Percentiles rank a stretch among this genome's conserved stretches.
phyloP scores from a whole-genome alignment of 2,888 invertebrate species.

The Eueremaeus valkanovi region DNA sequence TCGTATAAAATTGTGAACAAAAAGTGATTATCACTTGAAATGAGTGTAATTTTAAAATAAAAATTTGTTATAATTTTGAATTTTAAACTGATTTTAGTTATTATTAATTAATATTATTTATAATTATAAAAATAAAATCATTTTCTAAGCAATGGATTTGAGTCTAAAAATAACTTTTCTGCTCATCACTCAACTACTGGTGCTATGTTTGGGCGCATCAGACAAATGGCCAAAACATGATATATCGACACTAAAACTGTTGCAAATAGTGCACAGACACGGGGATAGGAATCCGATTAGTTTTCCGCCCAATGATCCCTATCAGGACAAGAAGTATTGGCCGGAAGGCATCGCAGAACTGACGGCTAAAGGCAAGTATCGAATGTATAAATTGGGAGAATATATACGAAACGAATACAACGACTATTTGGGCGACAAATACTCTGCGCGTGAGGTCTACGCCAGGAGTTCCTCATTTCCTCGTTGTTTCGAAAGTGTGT shows the following conservation, averaged over 20 bases:
- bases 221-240: conserved; percentile 26
- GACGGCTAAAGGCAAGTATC: conserved; percentile 31
- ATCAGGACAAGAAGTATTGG: conserved; percentile 35
- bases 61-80: too few relatives aligned
- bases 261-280: conserved; percentile 37
- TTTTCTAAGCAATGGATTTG: too few relatives aligned
- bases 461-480: conserved; percentile 24
- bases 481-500: conserved; percentile 40
- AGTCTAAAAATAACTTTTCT: too few relatives aligned
- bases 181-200: too few relatives aligned
- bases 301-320: conserved; percentile 40
- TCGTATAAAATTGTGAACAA: too few relatives aligned
- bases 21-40: too few relatives aligned
- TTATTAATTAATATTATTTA: too few relatives aligned
- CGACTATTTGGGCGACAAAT: conserved; percentile 16
- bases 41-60: too few relatives aligned
- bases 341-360: conserved; percentile 37
- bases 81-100: too few relatives aligned
- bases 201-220: neutral
- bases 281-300: conserved; percentile 33
- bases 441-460: conserved; percentile 21
- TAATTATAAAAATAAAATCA: too few relatives aligned
- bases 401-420: conserved; percentile 25
- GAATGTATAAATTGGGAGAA: conserved; percentile 39
- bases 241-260: conserved; percentile 21